Percentiles rank a stretch among this genome's conserved stretches.
Evolutionary conservation across 2,113 vertebrate species (phyloP).

Genomic region (Tamias sibiricus): DNA sequence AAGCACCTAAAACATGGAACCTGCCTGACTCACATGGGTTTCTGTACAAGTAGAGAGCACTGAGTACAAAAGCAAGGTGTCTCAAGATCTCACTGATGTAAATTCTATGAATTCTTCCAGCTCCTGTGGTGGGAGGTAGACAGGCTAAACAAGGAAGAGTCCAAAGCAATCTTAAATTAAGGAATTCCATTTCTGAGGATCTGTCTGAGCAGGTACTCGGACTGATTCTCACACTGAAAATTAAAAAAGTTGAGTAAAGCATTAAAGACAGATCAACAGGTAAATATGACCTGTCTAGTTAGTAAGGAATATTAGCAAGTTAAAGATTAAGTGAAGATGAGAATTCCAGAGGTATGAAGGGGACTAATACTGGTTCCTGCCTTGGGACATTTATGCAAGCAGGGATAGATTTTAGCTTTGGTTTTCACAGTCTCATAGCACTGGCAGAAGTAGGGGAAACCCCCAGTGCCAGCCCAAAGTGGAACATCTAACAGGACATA

Average conservation of each 20-base stretch:
- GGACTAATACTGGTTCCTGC: background rate
- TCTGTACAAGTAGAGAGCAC: background rate
- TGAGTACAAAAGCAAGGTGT: background rate
- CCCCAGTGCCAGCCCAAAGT: background rate
- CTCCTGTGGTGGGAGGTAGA: background rate
- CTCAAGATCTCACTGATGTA: background rate
- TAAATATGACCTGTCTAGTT: background rate
- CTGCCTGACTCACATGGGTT: background rate
- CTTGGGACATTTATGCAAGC: background rate
- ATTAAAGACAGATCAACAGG: background rate
- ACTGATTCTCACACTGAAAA: background rate
- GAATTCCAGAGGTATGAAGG: background rate
- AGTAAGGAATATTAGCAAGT: background rate
- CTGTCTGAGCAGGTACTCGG: background rate
- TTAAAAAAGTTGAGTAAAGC: background rate
- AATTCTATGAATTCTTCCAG: background rate
- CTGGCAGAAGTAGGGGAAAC: background rate
- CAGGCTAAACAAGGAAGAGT: fast-evolving
- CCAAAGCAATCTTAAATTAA: background rate
- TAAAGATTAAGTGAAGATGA: background rate
- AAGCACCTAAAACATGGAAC: background rate
- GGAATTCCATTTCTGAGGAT: background rate
- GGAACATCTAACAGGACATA: background rate
- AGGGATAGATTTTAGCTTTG: background rate
- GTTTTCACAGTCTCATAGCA: background rate